A percentile compares a stretch with the other conserved stretches of the same genome.
phyloP scores from a whole-genome alignment of 2,888 invertebrate species.

The Lycaena phlaeas region DNA sequence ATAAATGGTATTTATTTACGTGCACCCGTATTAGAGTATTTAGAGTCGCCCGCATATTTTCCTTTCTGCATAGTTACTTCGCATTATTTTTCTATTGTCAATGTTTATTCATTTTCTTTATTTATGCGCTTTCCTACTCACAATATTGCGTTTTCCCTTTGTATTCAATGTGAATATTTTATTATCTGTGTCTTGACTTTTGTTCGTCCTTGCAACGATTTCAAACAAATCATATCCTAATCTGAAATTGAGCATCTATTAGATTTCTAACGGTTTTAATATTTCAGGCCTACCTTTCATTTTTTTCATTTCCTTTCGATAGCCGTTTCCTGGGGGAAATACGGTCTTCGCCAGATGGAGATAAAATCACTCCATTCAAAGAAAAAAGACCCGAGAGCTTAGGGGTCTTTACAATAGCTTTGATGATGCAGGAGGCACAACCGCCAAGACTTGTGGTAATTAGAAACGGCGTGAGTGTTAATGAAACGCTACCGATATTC shows the following conservation, averaged over 20 bases:
- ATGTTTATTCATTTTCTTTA: too few species aligned
- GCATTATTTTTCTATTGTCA: too few species aligned
- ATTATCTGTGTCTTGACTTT: too few species aligned
- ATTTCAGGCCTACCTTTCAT: conserved; percentile 11
- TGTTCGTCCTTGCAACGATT: too few species aligned
- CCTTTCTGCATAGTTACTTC: too few species aligned
- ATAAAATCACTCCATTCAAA: conserved; percentile 23
- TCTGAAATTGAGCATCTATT: conserved; percentile 5
- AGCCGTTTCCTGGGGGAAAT: conserved; percentile 11
- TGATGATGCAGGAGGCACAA: conserved; percentile 34
- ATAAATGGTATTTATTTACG: too few species aligned
- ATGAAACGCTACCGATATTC: conserved; percentile 14
- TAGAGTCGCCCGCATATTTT: too few species aligned
- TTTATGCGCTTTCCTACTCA: too few species aligned
- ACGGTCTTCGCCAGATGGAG: conserved; percentile 14
- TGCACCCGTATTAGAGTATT: too few species aligned
- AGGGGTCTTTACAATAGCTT: conserved; percentile 28
- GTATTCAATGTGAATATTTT: too few species aligned
- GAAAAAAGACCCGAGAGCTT: conserved; percentile 24
- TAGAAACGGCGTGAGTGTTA: conserved; percentile 30
- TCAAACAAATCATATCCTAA: background rate
- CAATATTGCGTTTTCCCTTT: too few species aligned
- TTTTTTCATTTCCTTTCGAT: conserved; percentile 11
- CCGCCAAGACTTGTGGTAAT: conserved; percentile 37
- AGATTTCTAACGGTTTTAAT: background rate